Evolutionary conservation across 2,888 invertebrate genomes (phyloP).

Genomic region (Caenorhabditis japonica): DNA sequence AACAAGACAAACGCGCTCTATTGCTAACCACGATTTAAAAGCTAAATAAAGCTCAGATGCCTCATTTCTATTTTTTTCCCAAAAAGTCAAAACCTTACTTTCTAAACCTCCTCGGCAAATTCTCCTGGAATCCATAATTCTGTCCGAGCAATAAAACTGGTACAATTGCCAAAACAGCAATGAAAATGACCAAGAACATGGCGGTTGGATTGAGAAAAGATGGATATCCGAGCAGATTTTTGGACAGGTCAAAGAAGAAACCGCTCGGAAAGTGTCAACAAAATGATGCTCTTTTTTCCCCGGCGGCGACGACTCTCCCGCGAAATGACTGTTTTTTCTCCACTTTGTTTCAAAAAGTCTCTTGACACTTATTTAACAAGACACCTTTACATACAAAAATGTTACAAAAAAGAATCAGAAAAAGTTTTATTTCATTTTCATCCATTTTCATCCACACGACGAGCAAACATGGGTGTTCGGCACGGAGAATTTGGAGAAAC

Average conservation of each 20-base stretch:
- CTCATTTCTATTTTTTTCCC: too few relatives aligned
- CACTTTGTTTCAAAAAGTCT: too few relatives aligned
- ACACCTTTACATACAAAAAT: background rate
- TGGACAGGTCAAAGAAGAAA: background rate
- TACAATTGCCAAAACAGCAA: background rate
- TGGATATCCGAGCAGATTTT: background rate
- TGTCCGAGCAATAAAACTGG: background rate
- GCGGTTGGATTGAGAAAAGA: too few relatives aligned
- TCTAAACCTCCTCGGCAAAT: conserved; percentile 24
- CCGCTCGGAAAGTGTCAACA: conserved; percentile 46
- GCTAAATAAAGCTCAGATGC: too few relatives aligned
- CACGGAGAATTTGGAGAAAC: background rate
- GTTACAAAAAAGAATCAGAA: conserved; percentile 1
- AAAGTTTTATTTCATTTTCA: conserved; percentile 26
- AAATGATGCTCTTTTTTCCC: background rate
- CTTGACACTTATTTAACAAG: too few relatives aligned
- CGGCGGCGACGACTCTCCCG: too few relatives aligned
- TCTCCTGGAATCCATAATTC: conserved; percentile 33
- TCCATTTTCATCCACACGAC: conserved; percentile 5
- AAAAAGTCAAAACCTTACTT: conserved; percentile 15
- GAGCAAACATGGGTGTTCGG: conserved; percentile 11
- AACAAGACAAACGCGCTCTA: too few relatives aligned
- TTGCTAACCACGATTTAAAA: too few relatives aligned
- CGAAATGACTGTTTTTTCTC: too few relatives aligned
- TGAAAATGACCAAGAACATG: conserved; percentile 7